Percentiles rank a stretch among this genome's conserved stretches.
Evolutionary conservation across 2,888 invertebrate species (phyloP).

Genomic region (Apamea crenata): DNA sequence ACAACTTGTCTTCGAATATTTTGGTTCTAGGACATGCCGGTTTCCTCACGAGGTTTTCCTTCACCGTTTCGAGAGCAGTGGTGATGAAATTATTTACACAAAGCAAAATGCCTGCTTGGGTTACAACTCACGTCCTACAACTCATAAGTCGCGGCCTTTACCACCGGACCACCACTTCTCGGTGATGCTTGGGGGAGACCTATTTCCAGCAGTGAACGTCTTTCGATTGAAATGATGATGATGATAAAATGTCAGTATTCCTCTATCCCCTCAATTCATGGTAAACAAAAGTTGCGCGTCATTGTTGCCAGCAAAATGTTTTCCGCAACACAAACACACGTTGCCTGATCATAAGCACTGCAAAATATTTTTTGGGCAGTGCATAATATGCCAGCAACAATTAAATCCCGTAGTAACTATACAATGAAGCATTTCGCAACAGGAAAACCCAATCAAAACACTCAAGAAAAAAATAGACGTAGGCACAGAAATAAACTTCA

Average conservation of each 20-base stretch:
- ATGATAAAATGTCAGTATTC: not conserved
- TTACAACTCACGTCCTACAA: no score
- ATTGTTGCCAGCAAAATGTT: conserved; percentile 3
- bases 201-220: not conserved
- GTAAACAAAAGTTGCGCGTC: not conserved
- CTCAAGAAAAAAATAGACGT: conserved; percentile 15
- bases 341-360: not conserved
- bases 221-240: not conserved
- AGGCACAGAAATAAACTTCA: conserved; percentile 24
- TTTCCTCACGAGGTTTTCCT: no score
- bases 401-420: not conserved
- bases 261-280: not conserved
- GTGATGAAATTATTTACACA: no score
- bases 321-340: not conserved
- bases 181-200: not conserved
- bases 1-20: no score
- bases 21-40: no score
- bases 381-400: not conserved
- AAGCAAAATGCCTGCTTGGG: no score
- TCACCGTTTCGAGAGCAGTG: no score
- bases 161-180: no score
- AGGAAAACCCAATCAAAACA: conserved; percentile 30
- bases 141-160: no score
- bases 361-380: not conserved
- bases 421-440: not conserved